Evolutionary conservation across 2,113 vertebrate genomes (phyloP).

Genomic region (Trichechus manatus): DNA sequence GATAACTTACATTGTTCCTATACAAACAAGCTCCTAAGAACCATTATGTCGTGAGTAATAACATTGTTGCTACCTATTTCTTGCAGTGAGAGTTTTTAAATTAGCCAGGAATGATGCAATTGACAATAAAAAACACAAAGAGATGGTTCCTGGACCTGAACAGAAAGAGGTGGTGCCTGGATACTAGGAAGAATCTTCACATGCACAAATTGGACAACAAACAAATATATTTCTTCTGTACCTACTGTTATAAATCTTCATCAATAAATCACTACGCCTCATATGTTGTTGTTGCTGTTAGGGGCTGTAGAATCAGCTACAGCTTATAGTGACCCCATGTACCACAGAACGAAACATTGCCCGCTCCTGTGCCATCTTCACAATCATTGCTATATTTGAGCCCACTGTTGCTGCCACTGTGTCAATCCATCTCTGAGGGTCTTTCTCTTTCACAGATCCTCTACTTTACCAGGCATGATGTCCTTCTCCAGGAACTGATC

Average conservation of each 20-base stretch:
- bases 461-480: not conserved
- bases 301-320: not conserved
- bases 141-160: not conserved
- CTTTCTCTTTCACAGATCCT: not conserved
- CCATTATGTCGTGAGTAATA: not conserved
- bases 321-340: not conserved
- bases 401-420: not conserved
- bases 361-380: not conserved
- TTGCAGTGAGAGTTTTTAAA: not conserved
- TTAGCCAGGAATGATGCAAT: not conserved
- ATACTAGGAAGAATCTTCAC: not conserved
- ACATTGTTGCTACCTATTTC: not conserved
- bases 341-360: not conserved
- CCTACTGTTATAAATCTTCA: not conserved
- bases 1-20: not conserved
- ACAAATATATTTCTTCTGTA: slow-evolving; percentile 28
- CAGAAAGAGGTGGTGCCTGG: not conserved
- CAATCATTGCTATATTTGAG: not conserved
- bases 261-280: not conserved
- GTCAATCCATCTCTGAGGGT: not conserved
- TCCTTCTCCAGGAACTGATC: not conserved
- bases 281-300: not conserved
- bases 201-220: not conserved
- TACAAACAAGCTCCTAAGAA: not conserved
- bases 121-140: not conserved